Evolutionary conservation across 2,888 invertebrate species (phyloP).

Genomic region (Nomada fabriciana): DNA sequence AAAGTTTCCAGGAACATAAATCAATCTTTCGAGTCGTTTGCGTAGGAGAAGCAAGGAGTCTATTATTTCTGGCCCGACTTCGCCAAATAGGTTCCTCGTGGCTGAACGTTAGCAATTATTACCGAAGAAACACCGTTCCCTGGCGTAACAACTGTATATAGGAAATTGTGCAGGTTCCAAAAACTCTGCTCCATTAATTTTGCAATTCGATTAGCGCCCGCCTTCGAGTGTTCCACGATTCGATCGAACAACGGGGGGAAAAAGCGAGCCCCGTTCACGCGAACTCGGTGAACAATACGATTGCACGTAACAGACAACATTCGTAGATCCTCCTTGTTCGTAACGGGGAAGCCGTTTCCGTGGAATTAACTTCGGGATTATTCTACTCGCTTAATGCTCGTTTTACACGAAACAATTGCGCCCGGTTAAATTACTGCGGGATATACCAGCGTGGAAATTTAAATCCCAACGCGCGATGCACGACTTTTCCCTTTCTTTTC

Average conservation of each 20-base stretch:
- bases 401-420: constrained; percentile 12
- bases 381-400: constrained; percentile 12
- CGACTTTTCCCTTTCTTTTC: too few species aligned
- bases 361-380: constrained; percentile 20
- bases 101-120: constrained; percentile 26
- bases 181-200: constrained; percentile 27
- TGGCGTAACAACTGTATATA: constrained; percentile 1
- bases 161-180: constrained; percentile 37
- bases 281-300: background rate
- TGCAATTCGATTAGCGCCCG: constrained; percentile 38
- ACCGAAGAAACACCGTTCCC: constrained; percentile 22
- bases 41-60: background rate
- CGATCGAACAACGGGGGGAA: constrained; percentile 8
- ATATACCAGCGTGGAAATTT: constrained; percentile 18
- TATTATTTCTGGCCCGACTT: background rate
- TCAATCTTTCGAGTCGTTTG: background rate
- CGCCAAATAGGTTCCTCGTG: background rate
- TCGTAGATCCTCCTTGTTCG: background rate
- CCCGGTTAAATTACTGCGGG: constrained; percentile 17
- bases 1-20: background rate
- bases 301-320: background rate
- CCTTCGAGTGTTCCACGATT: background rate
- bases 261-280: background rate
- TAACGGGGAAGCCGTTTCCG: background rate
- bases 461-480: constrained; percentile 5